Conservation (phyloP, 2,888 invertebrate species). For the Rhimphoctona megacephalus region DNA sequence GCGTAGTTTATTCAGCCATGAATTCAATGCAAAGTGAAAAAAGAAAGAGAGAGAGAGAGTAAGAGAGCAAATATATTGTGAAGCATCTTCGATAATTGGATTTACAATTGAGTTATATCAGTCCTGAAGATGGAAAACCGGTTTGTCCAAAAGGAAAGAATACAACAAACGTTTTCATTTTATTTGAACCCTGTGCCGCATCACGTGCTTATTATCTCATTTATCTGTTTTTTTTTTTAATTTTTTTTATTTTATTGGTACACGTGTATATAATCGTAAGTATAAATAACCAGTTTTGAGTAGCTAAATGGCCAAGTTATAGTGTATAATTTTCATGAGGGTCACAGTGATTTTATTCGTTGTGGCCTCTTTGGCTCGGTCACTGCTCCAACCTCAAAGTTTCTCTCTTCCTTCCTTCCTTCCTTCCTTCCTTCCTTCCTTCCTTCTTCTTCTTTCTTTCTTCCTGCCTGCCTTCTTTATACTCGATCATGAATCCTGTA, state of each 20-base stretch:
- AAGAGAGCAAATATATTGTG: not conserved
- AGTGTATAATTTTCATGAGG: constrained; percentile 36
- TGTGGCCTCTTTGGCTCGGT: constrained; percentile 74
- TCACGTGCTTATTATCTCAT: constrained; percentile 21
- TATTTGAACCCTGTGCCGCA: not conserved
- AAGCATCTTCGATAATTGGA: constrained; percentile 49
- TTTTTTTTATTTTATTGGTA: not conserved
- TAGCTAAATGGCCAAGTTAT: constrained; percentile 15
- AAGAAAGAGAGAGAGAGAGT: constrained; percentile 2
- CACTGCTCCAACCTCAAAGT: constrained; percentile 74
- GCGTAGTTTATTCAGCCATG: constrained; percentile 12
- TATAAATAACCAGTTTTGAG: constrained; percentile 20
- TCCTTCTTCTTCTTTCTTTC: too few relatives aligned
- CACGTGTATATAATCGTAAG: not conserved
- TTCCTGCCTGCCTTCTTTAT: not conserved
- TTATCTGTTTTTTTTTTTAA: too few relatives aligned
- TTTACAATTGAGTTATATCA: constrained; percentile 39
- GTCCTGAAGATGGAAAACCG: constrained; percentile 41
- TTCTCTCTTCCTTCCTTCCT: constrained; percentile 15
- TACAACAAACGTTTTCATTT: constrained; percentile 1
- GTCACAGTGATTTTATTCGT: constrained; percentile 23
- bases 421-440: constrained; percentile 8
- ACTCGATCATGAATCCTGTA: constrained; percentile 42
- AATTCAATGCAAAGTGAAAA: constrained; percentile 16
- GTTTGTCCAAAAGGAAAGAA: constrained; percentile 12